Evolutionary conservation across 1,140 invertebrate species (phyloP).

Genomic region (Agrypnia vestita): DNA sequence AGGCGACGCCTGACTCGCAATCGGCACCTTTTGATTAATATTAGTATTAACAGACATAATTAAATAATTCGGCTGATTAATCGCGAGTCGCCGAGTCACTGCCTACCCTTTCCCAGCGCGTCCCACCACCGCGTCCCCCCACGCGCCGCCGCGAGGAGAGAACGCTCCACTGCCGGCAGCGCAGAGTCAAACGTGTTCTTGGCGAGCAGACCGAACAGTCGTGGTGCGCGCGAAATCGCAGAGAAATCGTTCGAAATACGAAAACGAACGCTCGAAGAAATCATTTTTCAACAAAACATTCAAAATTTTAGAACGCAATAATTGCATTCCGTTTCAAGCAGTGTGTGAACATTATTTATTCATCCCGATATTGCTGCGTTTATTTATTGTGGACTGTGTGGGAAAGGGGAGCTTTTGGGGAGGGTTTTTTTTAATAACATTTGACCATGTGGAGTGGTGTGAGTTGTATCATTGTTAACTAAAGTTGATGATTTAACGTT

Average conservation of each 20-base stretch:
- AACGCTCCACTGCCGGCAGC: constrained; percentile 13
- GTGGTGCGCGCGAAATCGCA: constrained; percentile 2
- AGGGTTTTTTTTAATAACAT: neutral
- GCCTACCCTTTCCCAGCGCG: constrained; percentile 11
- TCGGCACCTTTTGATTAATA: constrained; percentile 2
- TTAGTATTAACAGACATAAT: constrained; percentile 1
- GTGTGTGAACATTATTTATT: constrained; percentile 9
- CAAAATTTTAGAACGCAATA: neutral
- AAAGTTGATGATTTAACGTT: constrained; percentile 9
- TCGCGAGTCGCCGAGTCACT: neutral
- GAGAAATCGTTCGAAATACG: constrained; percentile 37
- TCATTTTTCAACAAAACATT: neutral
- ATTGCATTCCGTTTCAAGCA: neutral
- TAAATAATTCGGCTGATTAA: constrained; percentile 19
- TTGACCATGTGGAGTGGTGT: constrained; percentile 10
- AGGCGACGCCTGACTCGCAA: neutral
- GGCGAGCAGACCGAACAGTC: neutral
- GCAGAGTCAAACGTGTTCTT: constrained; percentile 21
- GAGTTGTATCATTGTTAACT: constrained; percentile 4
- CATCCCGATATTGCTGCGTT: too few relatives aligned
- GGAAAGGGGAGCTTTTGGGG: neutral
- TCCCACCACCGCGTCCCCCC: constrained; percentile 21
- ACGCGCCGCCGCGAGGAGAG: constrained; percentile 1
- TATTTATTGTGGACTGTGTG: constrained; percentile 19
- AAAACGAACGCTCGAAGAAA: constrained; percentile 9